Evolutionary conservation across 2,113 vertebrate genomes (phyloP).

Genomic region (Riparia riparia): DNA sequence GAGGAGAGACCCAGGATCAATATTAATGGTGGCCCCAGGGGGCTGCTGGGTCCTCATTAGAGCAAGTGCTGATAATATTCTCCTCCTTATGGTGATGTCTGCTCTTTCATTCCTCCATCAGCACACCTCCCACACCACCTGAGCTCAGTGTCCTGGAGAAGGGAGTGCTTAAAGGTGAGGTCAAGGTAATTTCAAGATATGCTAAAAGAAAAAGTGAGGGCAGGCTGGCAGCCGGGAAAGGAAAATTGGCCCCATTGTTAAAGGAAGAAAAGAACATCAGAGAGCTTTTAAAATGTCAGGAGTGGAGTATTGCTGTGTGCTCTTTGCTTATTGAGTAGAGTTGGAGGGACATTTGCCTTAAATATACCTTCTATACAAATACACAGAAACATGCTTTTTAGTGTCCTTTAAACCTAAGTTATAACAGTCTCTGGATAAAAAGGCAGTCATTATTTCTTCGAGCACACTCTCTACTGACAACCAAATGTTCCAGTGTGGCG

Average conservation of each 20-base stretch:
- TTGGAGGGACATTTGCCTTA: slow-evolving; percentile 46
- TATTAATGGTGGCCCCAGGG: neutral
- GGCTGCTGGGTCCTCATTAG: neutral
- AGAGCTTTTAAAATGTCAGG: slow-evolving; percentile 55
- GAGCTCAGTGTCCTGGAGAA: slow-evolving; percentile 5
- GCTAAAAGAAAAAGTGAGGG: neutral
- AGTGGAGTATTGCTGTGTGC: slow-evolving; percentile 34
- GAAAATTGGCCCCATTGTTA: slow-evolving; percentile 40
- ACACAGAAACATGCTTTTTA: slow-evolving; percentile 56
- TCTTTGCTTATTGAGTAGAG: slow-evolving; percentile 30
- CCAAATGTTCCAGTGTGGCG: slow-evolving; percentile 42
- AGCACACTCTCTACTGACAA: slow-evolving; percentile 20
- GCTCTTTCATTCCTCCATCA: neutral
- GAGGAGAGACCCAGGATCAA: neutral
- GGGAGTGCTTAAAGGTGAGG: slow-evolving; percentile 4
- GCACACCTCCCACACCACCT: neutral
- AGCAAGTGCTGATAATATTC: neutral
- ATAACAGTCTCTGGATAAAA: slow-evolving; percentile 57
- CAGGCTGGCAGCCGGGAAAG: slow-evolving; percentile 7
- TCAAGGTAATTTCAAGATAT: slow-evolving; percentile 37
- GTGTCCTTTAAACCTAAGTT: slow-evolving; percentile 56
- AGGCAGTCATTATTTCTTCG: slow-evolving; percentile 59
- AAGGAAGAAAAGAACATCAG: slow-evolving; percentile 53
- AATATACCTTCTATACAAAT: slow-evolving; percentile 37
- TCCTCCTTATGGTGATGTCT: neutral